A percentile compares a stretch with the other conserved stretches of the same genome.
Conservation (phyloP, 2,113 vertebrate species). For the Phaethon lepturus region DNA sequence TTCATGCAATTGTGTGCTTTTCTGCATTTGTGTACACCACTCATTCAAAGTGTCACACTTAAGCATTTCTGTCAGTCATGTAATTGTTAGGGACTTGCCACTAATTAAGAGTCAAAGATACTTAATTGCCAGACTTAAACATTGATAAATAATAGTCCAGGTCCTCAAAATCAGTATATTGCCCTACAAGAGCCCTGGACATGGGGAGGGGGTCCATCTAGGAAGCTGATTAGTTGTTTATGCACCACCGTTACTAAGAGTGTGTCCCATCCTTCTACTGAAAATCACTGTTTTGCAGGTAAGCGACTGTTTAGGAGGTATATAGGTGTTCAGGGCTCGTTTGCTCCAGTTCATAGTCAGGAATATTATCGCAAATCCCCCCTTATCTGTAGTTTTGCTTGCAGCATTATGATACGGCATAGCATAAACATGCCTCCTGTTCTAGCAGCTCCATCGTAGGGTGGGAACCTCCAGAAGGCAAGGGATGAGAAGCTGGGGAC, state of each 20-base stretch:
- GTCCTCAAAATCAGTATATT: neutral
- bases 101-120: neutral
- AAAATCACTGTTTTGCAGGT: neutral
- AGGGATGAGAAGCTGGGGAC: neutral
- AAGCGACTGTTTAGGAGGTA: neutral
- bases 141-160: neutral
- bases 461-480: neutral
- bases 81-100: neutral
- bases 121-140: neutral
- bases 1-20: neutral
- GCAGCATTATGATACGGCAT: neutral
- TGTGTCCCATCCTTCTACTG: rapidly evolving
- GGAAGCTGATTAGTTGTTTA: neutral
- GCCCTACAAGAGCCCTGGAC: neutral
- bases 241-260: neutral
- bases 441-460: neutral
- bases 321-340: neutral
- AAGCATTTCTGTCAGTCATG: neutral
- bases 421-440: neutral
- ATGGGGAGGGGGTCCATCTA: neutral
- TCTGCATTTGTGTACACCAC: neutral
- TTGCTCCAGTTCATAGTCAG: neutral
- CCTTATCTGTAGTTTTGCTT: neutral
- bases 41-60: neutral
- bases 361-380: neutral